Conservation (phyloP, 2,888 invertebrate species). For the Pardosa pseudoannulata region DNA sequence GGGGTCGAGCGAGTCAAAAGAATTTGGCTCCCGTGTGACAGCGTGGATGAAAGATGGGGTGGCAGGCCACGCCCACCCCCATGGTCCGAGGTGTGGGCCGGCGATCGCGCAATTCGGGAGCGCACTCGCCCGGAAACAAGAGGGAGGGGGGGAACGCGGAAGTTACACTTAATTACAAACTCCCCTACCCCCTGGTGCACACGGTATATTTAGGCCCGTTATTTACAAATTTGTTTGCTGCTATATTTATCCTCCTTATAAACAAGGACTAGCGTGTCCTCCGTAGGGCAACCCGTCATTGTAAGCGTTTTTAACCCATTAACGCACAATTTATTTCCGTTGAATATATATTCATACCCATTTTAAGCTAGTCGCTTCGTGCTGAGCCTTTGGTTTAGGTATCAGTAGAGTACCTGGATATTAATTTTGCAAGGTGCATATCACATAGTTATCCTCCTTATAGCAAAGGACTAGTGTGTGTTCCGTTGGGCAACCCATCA, state of each 20-base stretch:
- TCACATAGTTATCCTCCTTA: no score
- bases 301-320: no score
- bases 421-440: no score
- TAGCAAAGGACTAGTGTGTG: no score
- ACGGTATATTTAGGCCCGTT: neutral
- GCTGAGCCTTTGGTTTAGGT: no score
- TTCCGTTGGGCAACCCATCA: no score
- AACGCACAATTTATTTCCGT: no score
- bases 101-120: neutral
- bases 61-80: neutral
- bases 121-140: neutral
- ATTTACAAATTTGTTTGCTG: neutral
- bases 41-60: slow-evolving; percentile 3
- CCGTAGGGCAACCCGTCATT: no score
- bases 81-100: neutral
- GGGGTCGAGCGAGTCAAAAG: neutral
- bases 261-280: no score
- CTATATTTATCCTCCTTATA: neutral
- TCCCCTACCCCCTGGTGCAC: neutral
- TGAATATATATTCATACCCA: no score
- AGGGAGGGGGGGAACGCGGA: neutral
- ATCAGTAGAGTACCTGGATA: no score
- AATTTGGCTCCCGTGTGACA: slow-evolving; percentile 3
- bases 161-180: neutral
- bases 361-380: no score